Evolutionary conservation across 2,113 vertebrate genomes (phyloP).

Genomic region (Phrynocephalus versicolor): DNA sequence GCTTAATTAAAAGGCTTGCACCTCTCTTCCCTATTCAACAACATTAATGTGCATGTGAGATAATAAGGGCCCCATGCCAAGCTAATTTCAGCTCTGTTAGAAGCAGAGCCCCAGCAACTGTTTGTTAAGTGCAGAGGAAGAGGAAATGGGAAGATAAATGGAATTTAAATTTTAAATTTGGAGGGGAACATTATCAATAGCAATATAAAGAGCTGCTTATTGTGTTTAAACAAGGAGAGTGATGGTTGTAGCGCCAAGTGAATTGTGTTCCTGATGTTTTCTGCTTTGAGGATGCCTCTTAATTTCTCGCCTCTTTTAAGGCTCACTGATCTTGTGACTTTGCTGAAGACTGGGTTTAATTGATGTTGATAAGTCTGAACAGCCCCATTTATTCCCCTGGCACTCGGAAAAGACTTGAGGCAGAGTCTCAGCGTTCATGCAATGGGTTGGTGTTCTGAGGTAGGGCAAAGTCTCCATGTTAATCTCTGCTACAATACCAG

Average conservation of each 20-base stretch:
- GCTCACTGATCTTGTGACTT: neutral
- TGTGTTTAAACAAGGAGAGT: slow-evolving; percentile 57
- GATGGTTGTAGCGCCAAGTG: slow-evolving; percentile 32
- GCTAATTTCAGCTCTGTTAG: slow-evolving; percentile 51
- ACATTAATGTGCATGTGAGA: slow-evolving; percentile 4
- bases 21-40: neutral
- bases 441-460: neutral
- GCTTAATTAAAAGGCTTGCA: slow-evolving; percentile 51
- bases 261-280: slow-evolving; percentile 48
- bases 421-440: neutral
- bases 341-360: neutral
- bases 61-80: slow-evolving; percentile 46
- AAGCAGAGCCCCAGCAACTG: neutral
- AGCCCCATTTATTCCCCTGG: neutral
- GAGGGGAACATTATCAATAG: slow-evolving; percentile 46
- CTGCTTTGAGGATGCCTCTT: neutral
- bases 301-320: neutral
- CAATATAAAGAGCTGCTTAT: slow-evolving; percentile 39
- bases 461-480: no score
- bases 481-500: no score
- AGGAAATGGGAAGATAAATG: slow-evolving; percentile 52
- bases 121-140: slow-evolving; percentile 29
- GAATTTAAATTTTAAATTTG: slow-evolving; percentile 53
- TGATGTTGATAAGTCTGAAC: accelerated
- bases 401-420: neutral